Evolutionary conservation across 2,888 invertebrate genomes (phyloP), one percentile per base, ranked within the genome.

Genomic region (Gerosis bhagava): DNA sequence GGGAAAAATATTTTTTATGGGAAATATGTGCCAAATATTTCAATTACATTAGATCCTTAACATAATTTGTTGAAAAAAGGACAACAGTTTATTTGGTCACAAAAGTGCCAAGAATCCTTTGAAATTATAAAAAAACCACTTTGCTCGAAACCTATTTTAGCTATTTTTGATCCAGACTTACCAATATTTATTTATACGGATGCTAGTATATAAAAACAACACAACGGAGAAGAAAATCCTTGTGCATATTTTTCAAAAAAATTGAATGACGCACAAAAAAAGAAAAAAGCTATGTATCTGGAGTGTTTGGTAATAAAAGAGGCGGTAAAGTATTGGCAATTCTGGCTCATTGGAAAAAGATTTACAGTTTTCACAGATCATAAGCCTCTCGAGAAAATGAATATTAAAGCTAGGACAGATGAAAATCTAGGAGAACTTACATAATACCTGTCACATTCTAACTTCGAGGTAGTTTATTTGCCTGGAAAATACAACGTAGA

Each of bases 361-460:
- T 57, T 57, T 19, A 57, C 49, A 12, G 54, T 58, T 10, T 62
- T 29, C 11, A 32, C 57, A 11, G 57, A 57, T 17, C 57, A 61
- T 24, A 58, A 56, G 37, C 59, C 56, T 1, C 16, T 56, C 11
- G 54, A 54, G 22, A 54, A 53, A 1, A 26, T 56, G 35, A 52
- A 52, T 39, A 21, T 57, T 1, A 57, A 50, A 41, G 40, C 51
- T n/a, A 51, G 56, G 40, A 51, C 57, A 0, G 55, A 55, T 29
- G 52, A 56, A 26, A 51, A 56, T 8, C 15, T 58, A 1, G 50
- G 54, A n/a, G 53, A 54, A 12, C 17, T 57, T 16, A 37, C 47
- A n/a, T 59, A 60, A 43, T 65, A 64, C 36, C 31, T 65, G 11
- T 67, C 63, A 7, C 64, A 64, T 49, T 65, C 49, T 48, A 50